Evolutionary conservation across 1,140 invertebrate genomes (phyloP), one percentile per base, ranked within the genome.

Genomic region (Brachionus paranguensis): DNA sequence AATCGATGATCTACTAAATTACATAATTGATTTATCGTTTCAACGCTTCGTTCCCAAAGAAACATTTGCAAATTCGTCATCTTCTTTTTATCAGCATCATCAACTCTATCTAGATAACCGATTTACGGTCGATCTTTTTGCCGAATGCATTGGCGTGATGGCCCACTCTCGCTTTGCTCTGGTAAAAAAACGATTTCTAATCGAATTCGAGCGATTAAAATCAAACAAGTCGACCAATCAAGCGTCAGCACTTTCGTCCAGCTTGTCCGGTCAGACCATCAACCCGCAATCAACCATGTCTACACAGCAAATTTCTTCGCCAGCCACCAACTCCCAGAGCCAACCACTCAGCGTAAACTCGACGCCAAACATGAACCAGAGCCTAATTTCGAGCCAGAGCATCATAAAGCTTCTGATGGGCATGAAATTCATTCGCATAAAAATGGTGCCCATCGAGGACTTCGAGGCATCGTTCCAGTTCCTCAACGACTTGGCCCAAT

Each of bases 401-500:
- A 98, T 99, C 84, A 99, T 99, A 85, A 96, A 95, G 41, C 91
- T 99, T 41, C 89, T 99, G 11, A 99, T 99, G 96, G 97, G 97
- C 81, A 99, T 99, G 95, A 99, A 99, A 91, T 99, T 99, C 90
- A 99, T 99, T 89, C 91, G 97, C 84, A 93, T 95, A 6, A 95
- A 94, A 93, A 99, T 99, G 95, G 97, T 97, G 68, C 97, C 97
- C 0, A 99, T 99, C 85, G 96, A 98, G 91, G 97, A 99, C 89
- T 99, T 99, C 90, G 97, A 99, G 89, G 95, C 95, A 0, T 97
- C 96, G 4, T 97, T 99, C 88, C 95, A 97, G 88, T 99, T 99
- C 88, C 93, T 99, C 90, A 96, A 99, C 89, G 97, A 99, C 88
- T 96, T 96, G 89, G 97, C 95, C 3, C 95, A 96, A 86, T 99